These are phyloP conservation scores for Panulirus ornatus DNA, from an alignment of 1,140 invertebrate genomes.

Conservation along the genomic window DNA sequence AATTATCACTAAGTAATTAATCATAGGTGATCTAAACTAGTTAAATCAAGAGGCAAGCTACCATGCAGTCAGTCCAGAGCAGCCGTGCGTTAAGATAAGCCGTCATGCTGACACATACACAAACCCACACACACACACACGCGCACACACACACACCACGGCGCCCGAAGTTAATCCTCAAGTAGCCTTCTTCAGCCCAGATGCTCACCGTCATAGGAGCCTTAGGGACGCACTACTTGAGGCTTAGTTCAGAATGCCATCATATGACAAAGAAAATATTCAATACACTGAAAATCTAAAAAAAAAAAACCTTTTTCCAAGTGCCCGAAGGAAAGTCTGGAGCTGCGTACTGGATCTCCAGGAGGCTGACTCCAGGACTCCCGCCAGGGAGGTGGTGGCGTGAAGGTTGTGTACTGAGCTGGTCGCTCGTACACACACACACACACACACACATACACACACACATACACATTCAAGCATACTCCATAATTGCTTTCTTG, in stretches of 20 bases:
- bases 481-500: not conserved
- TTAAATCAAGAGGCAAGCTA: too few relatives aligned
- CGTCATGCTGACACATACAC: too few relatives aligned
- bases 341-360: not conserved
- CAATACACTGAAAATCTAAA: too few relatives aligned
- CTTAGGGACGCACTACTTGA: not conserved
- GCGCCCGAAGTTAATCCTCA: not conserved
- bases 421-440: not conserved
- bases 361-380: not conserved
- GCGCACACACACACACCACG: not conserved
- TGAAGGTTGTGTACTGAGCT: not conserved
- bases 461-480: too few relatives aligned
- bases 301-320: not conserved
- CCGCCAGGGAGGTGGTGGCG: not conserved
- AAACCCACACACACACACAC: not conserved
- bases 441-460: too few relatives aligned
- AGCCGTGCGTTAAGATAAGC: too few relatives aligned
- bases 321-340: not conserved
- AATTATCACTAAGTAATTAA: too few relatives aligned
- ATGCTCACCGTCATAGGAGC: too few relatives aligned
- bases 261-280: not conserved
- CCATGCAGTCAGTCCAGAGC: too few relatives aligned
- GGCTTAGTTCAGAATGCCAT: not conserved
- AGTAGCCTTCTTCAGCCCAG: too few relatives aligned
- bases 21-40: too few relatives aligned